phyloP scores from a whole-genome alignment of 2,888 invertebrate genomes.

The Cheilosia vernalis region DNA sequence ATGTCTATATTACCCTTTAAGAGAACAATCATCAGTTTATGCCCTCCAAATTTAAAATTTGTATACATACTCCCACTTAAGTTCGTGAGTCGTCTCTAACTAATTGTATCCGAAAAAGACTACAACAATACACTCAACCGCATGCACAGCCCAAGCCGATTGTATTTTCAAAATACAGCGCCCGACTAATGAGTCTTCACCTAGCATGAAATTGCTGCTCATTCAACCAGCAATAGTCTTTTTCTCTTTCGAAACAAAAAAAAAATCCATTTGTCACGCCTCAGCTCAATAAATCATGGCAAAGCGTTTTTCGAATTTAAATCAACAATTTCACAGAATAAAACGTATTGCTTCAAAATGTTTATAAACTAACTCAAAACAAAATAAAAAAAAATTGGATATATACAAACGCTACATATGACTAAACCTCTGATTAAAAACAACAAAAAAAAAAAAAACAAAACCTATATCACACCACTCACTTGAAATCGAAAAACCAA shows the following conservation, averaged over 20 bases:
- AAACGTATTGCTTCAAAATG: background rate
- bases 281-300: slow-evolving; percentile 27
- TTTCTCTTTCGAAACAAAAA: slow-evolving; percentile 12
- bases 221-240: slow-evolving; percentile 30
- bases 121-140: background rate
- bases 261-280: slow-evolving; percentile 41
- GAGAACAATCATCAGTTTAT: no score
- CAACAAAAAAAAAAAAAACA: slow-evolving; percentile 1
- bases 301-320: slow-evolving; percentile 21
- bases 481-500: slow-evolving; percentile 15
- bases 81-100: background rate
- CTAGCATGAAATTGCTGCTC: slow-evolving; percentile 47
- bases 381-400: slow-evolving; percentile 20
- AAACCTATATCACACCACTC: slow-evolving; percentile 11
- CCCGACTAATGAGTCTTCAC: slow-evolving; percentile 12
- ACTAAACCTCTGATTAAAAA: background rate
- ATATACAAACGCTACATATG: background rate
- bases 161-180: background rate
- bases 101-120: background rate
- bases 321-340: slow-evolving; percentile 51
- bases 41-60: no score
- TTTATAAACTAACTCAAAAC: slow-evolving; percentile 27
- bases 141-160: background rate
- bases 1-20: no score
- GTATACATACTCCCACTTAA: no score